Evolutionary conservation across 35 echinoderm and acorn worm genomes (phyloP).

Genomic region (Strongylocentrotus purpuratus): DNA sequence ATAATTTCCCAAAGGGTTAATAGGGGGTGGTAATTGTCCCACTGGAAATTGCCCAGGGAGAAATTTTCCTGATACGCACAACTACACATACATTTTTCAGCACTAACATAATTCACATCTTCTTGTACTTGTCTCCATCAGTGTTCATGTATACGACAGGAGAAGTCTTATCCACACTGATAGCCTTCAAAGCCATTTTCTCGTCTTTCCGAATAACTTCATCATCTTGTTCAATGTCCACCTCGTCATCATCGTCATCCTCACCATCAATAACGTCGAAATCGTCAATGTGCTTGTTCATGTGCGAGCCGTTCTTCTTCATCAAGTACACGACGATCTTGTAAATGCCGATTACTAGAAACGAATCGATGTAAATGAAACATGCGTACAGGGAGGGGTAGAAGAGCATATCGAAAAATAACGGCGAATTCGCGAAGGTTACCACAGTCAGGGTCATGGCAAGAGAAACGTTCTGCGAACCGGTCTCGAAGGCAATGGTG

Average conservation of each 20-base stretch:
- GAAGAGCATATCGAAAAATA: slow-evolving; percentile 63
- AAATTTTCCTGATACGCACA: too few relatives aligned
- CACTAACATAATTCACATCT: background rate
- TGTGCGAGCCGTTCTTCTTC: background rate
- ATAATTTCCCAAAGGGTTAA: too few relatives aligned
- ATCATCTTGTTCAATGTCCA: background rate
- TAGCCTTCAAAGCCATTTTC: background rate
- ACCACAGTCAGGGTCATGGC: slow-evolving; percentile 71
- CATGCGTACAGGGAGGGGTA: slow-evolving; percentile 68
- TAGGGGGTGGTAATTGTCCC: too few relatives aligned
- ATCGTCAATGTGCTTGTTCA: background rate
- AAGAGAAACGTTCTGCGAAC: slow-evolving; percentile 80
- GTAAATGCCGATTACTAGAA: slow-evolving; percentile 43
- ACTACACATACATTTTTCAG: too few relatives aligned
- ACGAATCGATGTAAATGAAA: slow-evolving; percentile 52
- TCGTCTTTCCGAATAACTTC: background rate
- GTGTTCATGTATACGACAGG: background rate
- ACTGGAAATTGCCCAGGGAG: too few relatives aligned
- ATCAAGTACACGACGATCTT: background rate
- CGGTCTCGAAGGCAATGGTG: slow-evolving; percentile 87
- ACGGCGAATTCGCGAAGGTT: slow-evolving; percentile 56
- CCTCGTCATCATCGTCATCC: background rate
- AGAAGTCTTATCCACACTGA: background rate
- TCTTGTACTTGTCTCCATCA: background rate
- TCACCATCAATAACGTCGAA: background rate